Conservation (phyloP, 1,140 invertebrate genomes). For the Pomacea maculata region DNA sequence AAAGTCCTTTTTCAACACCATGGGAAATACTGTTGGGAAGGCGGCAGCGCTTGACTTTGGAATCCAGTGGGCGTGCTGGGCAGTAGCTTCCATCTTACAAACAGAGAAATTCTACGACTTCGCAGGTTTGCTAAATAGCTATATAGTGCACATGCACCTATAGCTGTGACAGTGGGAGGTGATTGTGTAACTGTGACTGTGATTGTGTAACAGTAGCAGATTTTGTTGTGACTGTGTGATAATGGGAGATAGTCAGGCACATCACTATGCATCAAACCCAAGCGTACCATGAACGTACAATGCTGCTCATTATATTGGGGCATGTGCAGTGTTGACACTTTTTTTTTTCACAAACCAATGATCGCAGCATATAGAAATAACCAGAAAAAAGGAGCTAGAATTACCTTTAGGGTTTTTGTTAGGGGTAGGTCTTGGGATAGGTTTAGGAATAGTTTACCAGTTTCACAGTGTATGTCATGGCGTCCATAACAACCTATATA, state of each 20-base stretch:
- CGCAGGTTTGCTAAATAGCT: slow-evolving; percentile 52
- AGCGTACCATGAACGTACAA: no score
- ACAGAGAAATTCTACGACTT: slow-evolving; percentile 68
- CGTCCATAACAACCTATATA: no score
- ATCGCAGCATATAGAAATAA: no score
- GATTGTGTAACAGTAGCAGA: neutral
- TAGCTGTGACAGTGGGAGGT: neutral
- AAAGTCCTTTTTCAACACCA: slow-evolving; percentile 1
- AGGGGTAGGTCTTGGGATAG: no score
- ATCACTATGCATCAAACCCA: no score
- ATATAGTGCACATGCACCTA: neutral
- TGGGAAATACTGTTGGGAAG: slow-evolving; percentile 53
- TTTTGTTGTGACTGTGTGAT: neutral
- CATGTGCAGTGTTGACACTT: no score
- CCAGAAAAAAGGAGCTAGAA: no score
- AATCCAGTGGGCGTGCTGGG: slow-evolving; percentile 63
- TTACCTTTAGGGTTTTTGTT: no score
- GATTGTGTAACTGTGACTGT: neutral
- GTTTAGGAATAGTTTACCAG: no score
- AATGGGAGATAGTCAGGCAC: neutral
- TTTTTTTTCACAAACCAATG: no score
- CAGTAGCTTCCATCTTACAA: slow-evolving; percentile 53
- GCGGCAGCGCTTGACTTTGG: slow-evolving; percentile 61
- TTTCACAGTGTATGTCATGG: no score
- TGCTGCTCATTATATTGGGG: no score